Base-by-base conservation (phyloP, 2,888 invertebrate species). In the Drosophila gaucha region DNA sequence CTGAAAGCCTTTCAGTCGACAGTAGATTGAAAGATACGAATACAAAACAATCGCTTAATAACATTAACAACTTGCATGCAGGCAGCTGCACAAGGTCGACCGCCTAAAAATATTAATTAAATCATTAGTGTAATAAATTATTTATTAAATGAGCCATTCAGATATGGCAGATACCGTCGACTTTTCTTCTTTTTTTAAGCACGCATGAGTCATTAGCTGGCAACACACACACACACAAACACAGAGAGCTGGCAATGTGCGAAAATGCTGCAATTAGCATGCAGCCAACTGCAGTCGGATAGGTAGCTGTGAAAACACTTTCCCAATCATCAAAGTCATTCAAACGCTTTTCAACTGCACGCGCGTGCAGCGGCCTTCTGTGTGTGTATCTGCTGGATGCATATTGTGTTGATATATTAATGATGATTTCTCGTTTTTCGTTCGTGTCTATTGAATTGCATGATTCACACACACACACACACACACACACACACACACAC, bases 261-360 rank as follows among this genome's bases (percentile, higher is more conserved):
- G 87, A 82, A 82, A 82, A 76, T 78, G 72, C 62, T 30, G 87
- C 80, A 86, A 86, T 86, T 82, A 80, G 75, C 80, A 86, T 76
- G 84, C 49, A 38, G 59, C 71, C 41, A 35, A 31, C 36, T 33
- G 56, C 60, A 35, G 33, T 43, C 16, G 33, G 69, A 49, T 49
- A 67, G 54, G 72, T 67, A 73, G 63, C 72, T 76, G 77, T 65
- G 74, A 83, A 86, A 87, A 87, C 85, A 85, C 87, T 82, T 87
- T 82, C 85, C 87, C 82, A 82, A 85, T 87, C 82, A 82, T 82
- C 82, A 87, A 87, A 82, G 78, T 85, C 87, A 87, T 87, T 85
- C 82, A 82, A 69, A 78, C 36, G 75, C 75, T 78, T 82, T 80
- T 84, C 85, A 85, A 56, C 67, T 60, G 78, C 82, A 85, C 78